Conservation (phyloP, 2,888 invertebrate genomes). For the Clunio marinus region DNA sequence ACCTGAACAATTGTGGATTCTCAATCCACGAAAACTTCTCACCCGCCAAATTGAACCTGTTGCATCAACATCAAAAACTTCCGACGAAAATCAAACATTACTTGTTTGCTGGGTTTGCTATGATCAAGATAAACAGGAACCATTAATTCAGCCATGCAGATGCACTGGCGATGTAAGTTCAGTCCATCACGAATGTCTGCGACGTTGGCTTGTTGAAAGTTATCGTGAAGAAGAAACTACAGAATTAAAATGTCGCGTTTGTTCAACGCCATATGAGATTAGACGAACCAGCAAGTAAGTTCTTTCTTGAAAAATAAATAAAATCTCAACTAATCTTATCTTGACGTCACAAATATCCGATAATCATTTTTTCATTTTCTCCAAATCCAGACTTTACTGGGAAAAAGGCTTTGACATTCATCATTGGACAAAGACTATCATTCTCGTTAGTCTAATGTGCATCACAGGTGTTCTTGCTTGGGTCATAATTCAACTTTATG, state of each 20-base stretch:
- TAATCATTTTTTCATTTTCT: constrained; percentile 34
- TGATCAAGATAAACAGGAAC: constrained; percentile 72
- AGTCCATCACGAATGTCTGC: constrained; percentile 86
- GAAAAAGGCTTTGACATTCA: constrained; percentile 75
- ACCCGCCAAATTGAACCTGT: constrained; percentile 62
- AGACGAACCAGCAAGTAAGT: constrained; percentile 65
- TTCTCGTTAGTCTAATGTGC: constrained; percentile 73
- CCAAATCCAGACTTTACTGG: constrained; percentile 71
- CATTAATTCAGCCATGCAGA: constrained; percentile 82
- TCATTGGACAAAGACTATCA: constrained; percentile 80
- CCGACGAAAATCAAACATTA: constrained; percentile 56
- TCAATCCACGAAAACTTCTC: constrained; percentile 84
- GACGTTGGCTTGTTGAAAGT: constrained; percentile 86
- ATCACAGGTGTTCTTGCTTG: constrained; percentile 72
- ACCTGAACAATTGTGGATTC: constrained; percentile 87
- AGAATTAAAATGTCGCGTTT: constrained; percentile 75
- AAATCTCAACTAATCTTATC: neutral
- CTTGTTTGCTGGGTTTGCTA: constrained; percentile 88
- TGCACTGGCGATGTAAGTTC: constrained; percentile 87
- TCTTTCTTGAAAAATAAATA: neutral
- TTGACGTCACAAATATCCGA: neutral
- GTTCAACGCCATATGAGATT: constrained; percentile 76
- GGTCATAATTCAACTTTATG: constrained; percentile 73
- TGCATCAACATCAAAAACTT: constrained; percentile 48
- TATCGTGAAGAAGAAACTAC: constrained; percentile 66